Evolutionary conservation across 2,888 invertebrate genomes (phyloP).

Genomic region (Hybos culiciformis): DNA sequence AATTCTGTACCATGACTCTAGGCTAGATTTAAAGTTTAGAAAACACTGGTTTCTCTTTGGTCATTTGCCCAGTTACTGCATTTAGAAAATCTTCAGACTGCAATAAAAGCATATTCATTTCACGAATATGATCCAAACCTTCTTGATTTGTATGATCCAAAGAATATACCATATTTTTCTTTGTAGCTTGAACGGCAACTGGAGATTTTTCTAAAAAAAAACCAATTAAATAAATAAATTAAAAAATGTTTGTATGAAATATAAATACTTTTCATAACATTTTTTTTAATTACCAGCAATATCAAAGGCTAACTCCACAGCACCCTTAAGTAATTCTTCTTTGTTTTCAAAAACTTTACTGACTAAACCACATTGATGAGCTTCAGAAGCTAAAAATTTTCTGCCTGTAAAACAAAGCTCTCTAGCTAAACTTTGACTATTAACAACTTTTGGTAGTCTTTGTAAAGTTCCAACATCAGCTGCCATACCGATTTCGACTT

Average conservation of each 20-base stretch:
- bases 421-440: constrained; percentile 71
- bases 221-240: too few relatives aligned
- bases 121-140: constrained; percentile 72
- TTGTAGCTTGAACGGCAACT: constrained; percentile 86
- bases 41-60: constrained; percentile 55
- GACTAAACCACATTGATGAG: constrained; percentile 68
- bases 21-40: constrained; percentile 69
- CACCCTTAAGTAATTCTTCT: constrained; percentile 48
- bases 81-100: constrained; percentile 83
- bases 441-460: constrained; percentile 75
- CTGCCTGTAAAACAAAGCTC: constrained; percentile 83
- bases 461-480: constrained; percentile 94
- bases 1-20: too few relatives aligned
- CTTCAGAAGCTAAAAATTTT: constrained; percentile 68
- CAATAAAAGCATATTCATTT: constrained; percentile 71
- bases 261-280: too few relatives aligned
- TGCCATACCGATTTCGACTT: constrained; percentile 75
- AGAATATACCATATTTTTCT: constrained; percentile 69
- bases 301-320: constrained; percentile 56
- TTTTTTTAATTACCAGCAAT: constrained; percentile 69
- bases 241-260: too few relatives aligned
- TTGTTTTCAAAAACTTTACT: constrained; percentile 40
- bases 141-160: constrained; percentile 77
- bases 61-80: constrained; percentile 63
- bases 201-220: too few relatives aligned